Base-by-base conservation (phyloP, 2,797 vertebrate genomes). In the Discoglossus pictus region DNA sequence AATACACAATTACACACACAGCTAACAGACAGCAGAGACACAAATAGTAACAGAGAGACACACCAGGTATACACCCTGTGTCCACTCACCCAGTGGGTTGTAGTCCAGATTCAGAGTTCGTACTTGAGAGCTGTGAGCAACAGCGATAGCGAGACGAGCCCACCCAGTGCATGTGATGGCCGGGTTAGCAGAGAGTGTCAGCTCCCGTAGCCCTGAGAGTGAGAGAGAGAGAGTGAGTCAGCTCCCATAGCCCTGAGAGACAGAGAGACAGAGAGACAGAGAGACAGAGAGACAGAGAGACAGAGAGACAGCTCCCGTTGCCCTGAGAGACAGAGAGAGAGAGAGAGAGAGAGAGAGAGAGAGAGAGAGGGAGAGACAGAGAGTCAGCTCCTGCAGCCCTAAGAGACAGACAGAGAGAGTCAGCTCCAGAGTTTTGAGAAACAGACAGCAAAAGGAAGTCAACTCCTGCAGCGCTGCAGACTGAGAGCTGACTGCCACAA, bases 61-160 rank as follows among this genome's bases (percentile, higher is more conserved):
- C 4, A 42, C 40, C 40, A 42, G n/a, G 10, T 2, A 4, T 4
- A 42, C 40, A 42, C 40, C 36, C 10, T 4, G 6, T 50, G 31
- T 39, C 43, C 16, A 36, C 50, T 65, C 81, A 98, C 96, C 96
- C 65, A 98, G 85, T 0, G 92, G 93, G 75, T 98, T 98, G 89
- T 97, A 98, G 87, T 98, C 96, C 82, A 98, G 85, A 80, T 98
- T 97, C 71, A 98, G 88, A 24, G 97, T 94, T 0, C 94, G 86
- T 36, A 98, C 90, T 82, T 97, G 95, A 0, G 96, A 98, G 82
- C 96, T 98, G 84, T 98, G 96, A 68, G 95, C 94, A 68, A 96
- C 93, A 0, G 95, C 95, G 23, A 98, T 92, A 73, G 93, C 89
- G 24, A 98, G 82, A 6, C 92, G 92, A 18, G 95, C 92, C 95